Percentiles rank a stretch among this genome's conserved stretches.
Conservation (phyloP, 2,888 invertebrate species). For the Leptarthrus brevirostris region DNA sequence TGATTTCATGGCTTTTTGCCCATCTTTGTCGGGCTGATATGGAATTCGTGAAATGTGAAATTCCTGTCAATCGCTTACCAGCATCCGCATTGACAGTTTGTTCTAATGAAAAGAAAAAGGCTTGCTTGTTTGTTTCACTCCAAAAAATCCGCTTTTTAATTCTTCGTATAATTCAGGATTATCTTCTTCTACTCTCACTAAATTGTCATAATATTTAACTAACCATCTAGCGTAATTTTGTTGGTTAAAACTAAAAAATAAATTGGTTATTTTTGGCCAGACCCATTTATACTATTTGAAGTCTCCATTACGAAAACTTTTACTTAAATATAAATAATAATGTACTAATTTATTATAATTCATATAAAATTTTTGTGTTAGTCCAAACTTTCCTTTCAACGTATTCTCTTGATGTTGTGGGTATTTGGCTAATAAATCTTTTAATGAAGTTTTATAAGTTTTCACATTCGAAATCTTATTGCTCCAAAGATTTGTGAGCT, state of each 20-base stretch:
- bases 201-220: slow-evolving; percentile 58
- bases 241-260: slow-evolving; percentile 61
- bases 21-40: slow-evolving; percentile 54
- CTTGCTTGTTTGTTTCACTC: slow-evolving; percentile 58
- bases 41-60: slow-evolving; percentile 55
- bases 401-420: neutral
- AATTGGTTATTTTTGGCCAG: slow-evolving; percentile 59
- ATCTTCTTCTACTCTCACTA: slow-evolving; percentile 58
- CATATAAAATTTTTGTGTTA: neutral
- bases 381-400: neutral
- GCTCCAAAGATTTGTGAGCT: no score
- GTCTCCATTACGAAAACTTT: slow-evolving; percentile 32
- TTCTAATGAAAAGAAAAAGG: slow-evolving; percentile 29
- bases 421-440: slow-evolving; percentile 7
- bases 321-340: slow-evolving; percentile 5
- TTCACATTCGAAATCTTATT: no score
- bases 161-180: slow-evolving; percentile 58
- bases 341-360: neutral
- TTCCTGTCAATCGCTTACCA: slow-evolving; percentile 52
- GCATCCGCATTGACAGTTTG: slow-evolving; percentile 40
- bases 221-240: slow-evolving; percentile 61
- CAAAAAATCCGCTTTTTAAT: slow-evolving; percentile 58
- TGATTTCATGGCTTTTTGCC: no score
- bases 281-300: slow-evolving; percentile 55
- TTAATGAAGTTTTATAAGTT: no score